phyloP scores from a whole-genome alignment of 2,797 vertebrate genomes.

The Argya squamiceps region DNA sequence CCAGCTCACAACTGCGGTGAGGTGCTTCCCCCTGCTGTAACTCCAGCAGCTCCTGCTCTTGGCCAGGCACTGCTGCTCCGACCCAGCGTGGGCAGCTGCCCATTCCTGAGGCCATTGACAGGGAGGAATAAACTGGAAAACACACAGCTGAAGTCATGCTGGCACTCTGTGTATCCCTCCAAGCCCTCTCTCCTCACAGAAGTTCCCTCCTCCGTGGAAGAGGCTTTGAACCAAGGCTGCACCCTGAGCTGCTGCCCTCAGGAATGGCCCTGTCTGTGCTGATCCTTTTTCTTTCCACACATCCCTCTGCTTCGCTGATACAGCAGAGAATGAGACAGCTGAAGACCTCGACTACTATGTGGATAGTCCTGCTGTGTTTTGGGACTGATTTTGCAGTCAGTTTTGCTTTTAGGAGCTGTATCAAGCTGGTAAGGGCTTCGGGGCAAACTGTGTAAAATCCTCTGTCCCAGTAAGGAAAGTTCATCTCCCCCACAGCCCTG shows the following conservation, averaged over 20 bases:
- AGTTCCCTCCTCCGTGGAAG: not conserved
- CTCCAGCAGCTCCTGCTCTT: not conserved
- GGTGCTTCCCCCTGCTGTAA: conserved; percentile 52
- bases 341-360: not conserved
- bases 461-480: not conserved
- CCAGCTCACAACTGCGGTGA: not conserved
- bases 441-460: not conserved
- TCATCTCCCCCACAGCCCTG: not conserved
- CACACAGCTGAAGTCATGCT: not conserved
- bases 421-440: not conserved
- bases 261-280: not conserved
- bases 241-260: not conserved
- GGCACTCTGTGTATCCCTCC: not conserved
- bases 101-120: not conserved
- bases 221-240: not conserved
- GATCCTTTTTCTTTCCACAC: not conserved
- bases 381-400: not conserved
- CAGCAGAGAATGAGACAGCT: not conserved
- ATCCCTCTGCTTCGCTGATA: not conserved
- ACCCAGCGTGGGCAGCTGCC: not conserved
- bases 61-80: not conserved
- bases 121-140: not conserved
- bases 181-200: fast-evolving
- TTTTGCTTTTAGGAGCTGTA: not conserved
- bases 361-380: not conserved